These are phyloP conservation scores for Sarcoramphus papa DNA, from an alignment of 2,797 vertebrate genomes.

Conservation along the genomic window DNA sequence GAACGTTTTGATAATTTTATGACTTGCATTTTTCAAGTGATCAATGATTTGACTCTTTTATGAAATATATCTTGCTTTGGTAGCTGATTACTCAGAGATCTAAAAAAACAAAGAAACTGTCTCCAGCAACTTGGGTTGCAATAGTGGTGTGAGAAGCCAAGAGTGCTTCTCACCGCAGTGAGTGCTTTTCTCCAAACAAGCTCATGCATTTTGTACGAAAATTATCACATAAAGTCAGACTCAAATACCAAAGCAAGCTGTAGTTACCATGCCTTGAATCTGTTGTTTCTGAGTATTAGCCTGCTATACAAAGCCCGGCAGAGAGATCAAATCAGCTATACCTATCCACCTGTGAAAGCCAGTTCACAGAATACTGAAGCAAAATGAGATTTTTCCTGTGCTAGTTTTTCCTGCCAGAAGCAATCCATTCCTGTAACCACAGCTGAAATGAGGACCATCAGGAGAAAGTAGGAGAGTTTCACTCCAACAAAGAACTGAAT, in stretches of 20 bases:
- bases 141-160: background rate
- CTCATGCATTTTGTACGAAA: background rate
- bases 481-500: background rate
- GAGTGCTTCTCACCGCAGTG: background rate
- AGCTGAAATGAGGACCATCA: background rate
- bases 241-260: background rate
- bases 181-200: background rate
- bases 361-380: background rate
- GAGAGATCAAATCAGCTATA: background rate
- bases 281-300: background rate
- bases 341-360: background rate
- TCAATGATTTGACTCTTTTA: background rate
- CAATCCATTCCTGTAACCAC: background rate
- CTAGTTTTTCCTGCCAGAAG: background rate
- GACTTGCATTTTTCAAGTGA: background rate
- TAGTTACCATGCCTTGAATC: accelerated
- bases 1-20: background rate
- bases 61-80: background rate
- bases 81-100: background rate
- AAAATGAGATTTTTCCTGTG: background rate
- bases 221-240: background rate
- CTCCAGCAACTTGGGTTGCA: background rate
- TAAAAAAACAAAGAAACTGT: background rate
- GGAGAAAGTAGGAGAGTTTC: background rate
- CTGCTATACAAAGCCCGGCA: background rate